A percentile compares a stretch with the other conserved stretches of the same genome.
Evolutionary conservation across 2,888 invertebrate species (phyloP).

Genomic region (Caenorhabditis uteleia): DNA sequence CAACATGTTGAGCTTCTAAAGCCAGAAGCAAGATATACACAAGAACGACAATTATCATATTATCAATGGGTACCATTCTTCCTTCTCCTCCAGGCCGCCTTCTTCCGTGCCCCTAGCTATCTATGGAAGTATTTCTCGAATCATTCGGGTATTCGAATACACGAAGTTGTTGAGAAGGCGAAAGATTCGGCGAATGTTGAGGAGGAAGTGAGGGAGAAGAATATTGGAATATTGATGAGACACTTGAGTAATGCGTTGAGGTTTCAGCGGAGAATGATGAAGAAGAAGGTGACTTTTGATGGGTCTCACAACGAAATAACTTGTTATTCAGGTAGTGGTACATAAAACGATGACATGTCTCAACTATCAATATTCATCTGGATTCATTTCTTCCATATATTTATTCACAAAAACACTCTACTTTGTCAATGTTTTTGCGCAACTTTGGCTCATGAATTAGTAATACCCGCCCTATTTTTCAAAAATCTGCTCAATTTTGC

Average conservation of each 20-base stretch:
- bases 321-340: constrained; percentile 44
- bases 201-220: constrained; percentile 52
- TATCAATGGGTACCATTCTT: constrained; percentile 69
- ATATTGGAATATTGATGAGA: constrained; percentile 54
- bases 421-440: constrained; percentile 57
- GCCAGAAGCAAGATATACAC: constrained; percentile 49
- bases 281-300: constrained; percentile 18
- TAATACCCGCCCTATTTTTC: constrained; percentile 26
- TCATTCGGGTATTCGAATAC: constrained; percentile 64
- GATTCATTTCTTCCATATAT: constrained; percentile 64
- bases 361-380: constrained; percentile 63
- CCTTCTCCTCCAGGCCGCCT: constrained; percentile 65
- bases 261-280: constrained; percentile 59
- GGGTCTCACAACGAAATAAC: background rate
- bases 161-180: constrained; percentile 66
- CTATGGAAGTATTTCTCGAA: constrained; percentile 65
- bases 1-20: constrained; percentile 60
- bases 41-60: constrained; percentile 61
- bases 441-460: constrained; percentile 64
- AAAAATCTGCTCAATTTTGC: constrained; percentile 8
- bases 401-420: constrained; percentile 62
- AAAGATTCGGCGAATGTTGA: constrained; percentile 57
- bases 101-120: constrained; percentile 64
- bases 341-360: constrained; percentile 59
- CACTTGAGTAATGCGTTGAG: constrained; percentile 60